phyloP scores from a whole-genome alignment of 2,113 vertebrate species.

The Cygnus buccinator region DNA sequence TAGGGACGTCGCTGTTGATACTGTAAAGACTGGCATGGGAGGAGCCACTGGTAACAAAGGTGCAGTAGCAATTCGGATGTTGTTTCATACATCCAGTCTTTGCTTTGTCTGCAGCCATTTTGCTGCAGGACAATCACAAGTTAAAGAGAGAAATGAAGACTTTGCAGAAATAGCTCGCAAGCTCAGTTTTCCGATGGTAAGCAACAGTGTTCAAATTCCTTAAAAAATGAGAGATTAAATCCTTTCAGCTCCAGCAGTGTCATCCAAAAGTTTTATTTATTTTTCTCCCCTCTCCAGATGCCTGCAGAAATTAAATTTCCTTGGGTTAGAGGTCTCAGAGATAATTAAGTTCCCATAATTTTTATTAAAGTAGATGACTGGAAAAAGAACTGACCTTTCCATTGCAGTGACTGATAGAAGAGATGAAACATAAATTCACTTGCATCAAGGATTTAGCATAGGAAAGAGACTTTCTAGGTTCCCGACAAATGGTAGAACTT shows the following conservation, averaged over 20 bases:
- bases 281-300: neutral
- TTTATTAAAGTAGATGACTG: neutral
- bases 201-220: neutral
- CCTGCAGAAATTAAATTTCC: neutral
- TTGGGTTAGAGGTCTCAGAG: neutral
- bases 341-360: neutral
- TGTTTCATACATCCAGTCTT: slow-evolving; percentile 97
- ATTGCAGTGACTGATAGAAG: neutral
- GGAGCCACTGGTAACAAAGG: slow-evolving; percentile 99
- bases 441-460: neutral
- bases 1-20: slow-evolving; percentile 96
- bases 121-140: slow-evolving; percentile 96
- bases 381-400: neutral
- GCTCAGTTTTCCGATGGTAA: slow-evolving; percentile 96
- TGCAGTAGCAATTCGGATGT: slow-evolving; percentile 93
- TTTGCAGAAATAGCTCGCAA: slow-evolving; percentile 93
- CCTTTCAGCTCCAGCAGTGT: neutral
- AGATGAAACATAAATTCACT: neutral
- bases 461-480: neutral
- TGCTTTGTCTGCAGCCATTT: slow-evolving; percentile 99
- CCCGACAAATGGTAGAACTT: neutral
- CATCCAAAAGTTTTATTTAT: neutral
- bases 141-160: slow-evolving; percentile 97
- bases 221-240: neutral
- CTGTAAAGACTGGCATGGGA: slow-evolving; percentile 98